These are phyloP conservation scores for Phasianus colchicus DNA, from an alignment of 2,113 vertebrate genomes.

Conservation along the genomic window DNA sequence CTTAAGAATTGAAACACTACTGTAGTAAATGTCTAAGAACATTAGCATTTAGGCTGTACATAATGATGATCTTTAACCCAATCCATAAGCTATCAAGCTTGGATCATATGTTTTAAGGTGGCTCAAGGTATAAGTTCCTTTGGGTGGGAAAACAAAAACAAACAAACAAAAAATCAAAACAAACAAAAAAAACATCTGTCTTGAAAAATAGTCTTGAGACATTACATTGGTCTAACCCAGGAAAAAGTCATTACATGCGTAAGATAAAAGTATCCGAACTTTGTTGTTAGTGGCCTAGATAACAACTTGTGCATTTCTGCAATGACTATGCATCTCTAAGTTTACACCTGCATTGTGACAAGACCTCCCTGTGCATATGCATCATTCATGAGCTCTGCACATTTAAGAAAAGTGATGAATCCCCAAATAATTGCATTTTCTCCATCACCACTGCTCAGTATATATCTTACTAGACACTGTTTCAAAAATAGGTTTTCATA, in stretches of 20 bases:
- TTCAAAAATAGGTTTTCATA: background rate
- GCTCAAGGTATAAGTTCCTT: background rate
- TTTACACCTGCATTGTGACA: background rate
- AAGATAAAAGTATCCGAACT: background rate
- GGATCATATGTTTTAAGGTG: background rate
- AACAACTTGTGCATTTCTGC: background rate
- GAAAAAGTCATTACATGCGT: background rate
- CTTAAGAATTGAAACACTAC: background rate
- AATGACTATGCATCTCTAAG: background rate
- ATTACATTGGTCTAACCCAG: background rate
- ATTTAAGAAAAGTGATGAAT: background rate
- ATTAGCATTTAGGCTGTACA: background rate
- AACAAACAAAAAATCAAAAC: background rate
- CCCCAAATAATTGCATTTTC: background rate
- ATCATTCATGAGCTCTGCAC: background rate
- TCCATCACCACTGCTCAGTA: background rate
- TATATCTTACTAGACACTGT: background rate
- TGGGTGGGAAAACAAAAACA: accelerated
- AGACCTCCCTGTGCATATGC: background rate
- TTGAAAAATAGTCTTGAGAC: background rate
- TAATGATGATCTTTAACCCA: background rate
- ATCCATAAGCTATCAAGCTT: background rate
- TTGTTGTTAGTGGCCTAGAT: background rate
- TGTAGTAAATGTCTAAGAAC: background rate
- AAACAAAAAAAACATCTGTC: accelerated